Base-by-base conservation (phyloP, 2,797 vertebrate genomes). In the Aulostomus chinensis region DNA sequence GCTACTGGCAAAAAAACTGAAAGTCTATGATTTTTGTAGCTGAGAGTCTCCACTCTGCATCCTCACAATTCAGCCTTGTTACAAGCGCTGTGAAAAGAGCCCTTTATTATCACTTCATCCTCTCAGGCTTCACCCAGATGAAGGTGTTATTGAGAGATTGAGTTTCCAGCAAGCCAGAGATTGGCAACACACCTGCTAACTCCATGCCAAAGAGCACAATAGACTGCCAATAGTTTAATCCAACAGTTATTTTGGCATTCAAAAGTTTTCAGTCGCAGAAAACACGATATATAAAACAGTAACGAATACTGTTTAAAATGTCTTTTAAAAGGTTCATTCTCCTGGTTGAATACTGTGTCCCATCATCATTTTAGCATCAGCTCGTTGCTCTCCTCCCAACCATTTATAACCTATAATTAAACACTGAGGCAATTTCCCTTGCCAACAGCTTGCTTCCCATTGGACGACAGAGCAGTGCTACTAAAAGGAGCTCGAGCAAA, bases 111-210 rank as follows among this genome's bases (percentile, higher is more conserved):
- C 76, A 32, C 73, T 68, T 67, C 73, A 61, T 73, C 80, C 78
- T 77, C 73, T 78, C 68, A 40, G 66, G 54, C 60, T 71, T 67
- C 43, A 59, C 46, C 59, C 73, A 54, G 70, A 78, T 84, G 73
- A 84, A 84, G 74, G 71, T 80, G 69, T 84, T 78, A 86, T 84
- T 88, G 80, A 85, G 70, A 77, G 80, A 84, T 75, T 73, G 77
- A 37, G 51, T 89, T 88, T 88, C 73, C 5, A 76, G 58, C 41
- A 28, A 61, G 38, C 48, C 46, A 47, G 8, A 52, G 50, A 63
- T 54, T 50, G 46, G 52, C 67, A 75, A 72, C 68, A 68, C 42
- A 76, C 58, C 52, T 54, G 58, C 51, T 34, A 57, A 53, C 64
- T 77, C 52, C 13, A 39, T 73, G 72, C 68, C 18, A 53, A 38